These are phyloP conservation scores for Microcaecilia unicolor DNA, from an alignment of 2,797 vertebrate genomes.

Conservation along the genomic window DNA sequence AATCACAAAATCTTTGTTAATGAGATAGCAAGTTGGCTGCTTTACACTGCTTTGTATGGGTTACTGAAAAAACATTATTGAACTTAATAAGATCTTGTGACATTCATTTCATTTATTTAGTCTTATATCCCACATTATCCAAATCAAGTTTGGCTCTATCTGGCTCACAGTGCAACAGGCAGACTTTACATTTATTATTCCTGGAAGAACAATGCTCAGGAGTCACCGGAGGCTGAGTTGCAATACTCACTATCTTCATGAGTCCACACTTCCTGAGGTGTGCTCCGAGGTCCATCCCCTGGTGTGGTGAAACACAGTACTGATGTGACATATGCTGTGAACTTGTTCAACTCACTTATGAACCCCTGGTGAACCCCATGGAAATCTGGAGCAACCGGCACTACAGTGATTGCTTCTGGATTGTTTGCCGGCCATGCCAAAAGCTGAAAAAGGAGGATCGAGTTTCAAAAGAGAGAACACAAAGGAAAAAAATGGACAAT, in stretches of 20 bases:
- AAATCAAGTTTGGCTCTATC: no score
- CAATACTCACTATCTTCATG: conserved; percentile 82
- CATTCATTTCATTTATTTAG: no score
- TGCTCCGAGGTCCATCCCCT: conserved; percentile 77
- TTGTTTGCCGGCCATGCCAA: conserved; percentile 72
- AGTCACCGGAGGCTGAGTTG: rapidly evolving
- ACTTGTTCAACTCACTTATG: conserved; percentile 77
- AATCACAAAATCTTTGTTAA: no score
- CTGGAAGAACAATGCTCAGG: rapidly evolving
- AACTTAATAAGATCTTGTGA: neutral
- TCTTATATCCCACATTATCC: no score
- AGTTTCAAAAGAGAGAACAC: neutral
- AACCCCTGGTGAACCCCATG: conserved; percentile 79
- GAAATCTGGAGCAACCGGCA: conserved; percentile 87
- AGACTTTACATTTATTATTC: no score
- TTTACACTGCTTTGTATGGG: no score
- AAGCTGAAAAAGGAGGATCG: conserved; percentile 45
- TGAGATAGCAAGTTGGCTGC: no score
- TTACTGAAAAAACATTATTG: no score
- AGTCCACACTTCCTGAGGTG: conserved; percentile 68
- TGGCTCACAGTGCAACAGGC: no score
- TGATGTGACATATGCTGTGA: conserved; percentile 74
- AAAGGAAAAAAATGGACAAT: neutral
- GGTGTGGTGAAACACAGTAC: conserved; percentile 91
- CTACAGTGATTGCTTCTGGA: conserved; percentile 56